A percentile compares a stretch with the other conserved stretches of the same genome.
phyloP scores from a whole-genome alignment of 2,888 invertebrate species.

The Trichogramma evanescens region DNA sequence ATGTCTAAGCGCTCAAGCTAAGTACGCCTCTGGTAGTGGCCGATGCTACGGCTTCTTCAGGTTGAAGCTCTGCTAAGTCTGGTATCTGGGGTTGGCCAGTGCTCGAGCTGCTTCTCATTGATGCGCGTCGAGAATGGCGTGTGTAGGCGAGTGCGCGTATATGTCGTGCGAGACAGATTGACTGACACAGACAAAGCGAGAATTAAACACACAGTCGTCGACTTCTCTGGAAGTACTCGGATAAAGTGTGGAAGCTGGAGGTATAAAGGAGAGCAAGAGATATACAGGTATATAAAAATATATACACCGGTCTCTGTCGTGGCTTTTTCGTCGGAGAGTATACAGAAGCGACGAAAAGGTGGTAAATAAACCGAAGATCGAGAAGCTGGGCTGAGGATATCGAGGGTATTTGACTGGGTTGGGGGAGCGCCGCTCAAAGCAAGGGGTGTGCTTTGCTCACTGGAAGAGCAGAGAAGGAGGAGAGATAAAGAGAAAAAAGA shows the following conservation, averaged over 20 bases:
- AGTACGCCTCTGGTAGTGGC: not conserved
- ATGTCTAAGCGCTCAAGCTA: conserved; percentile 10
- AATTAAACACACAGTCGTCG: not conserved
- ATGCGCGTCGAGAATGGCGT: conserved; percentile 6
- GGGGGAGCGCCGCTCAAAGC: not conserved
- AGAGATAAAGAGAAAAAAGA: conserved; percentile 24
- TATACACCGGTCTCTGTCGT: conserved; percentile 1
- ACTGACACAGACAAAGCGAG: conserved; percentile 1
- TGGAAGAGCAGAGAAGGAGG: conserved; percentile 1
- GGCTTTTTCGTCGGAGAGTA: conserved; percentile 19
- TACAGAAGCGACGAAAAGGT: conserved; percentile 27
- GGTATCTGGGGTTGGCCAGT: not conserved
- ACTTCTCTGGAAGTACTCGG: conserved; percentile 6
- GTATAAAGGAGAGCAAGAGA: conserved; percentile 16
- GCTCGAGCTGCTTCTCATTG: not conserved
- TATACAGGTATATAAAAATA: conserved; percentile 14
- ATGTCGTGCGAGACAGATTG: conserved; percentile 18
- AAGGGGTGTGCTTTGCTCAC: too few relatives aligned
- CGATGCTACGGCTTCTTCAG: not conserved
- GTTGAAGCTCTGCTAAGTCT: not conserved
- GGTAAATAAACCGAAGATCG: conserved; percentile 23
- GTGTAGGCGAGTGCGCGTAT: conserved; percentile 3
- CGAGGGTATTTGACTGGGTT: not conserved
- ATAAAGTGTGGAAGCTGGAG: conserved; percentile 10
- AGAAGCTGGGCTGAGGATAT: conserved; percentile 7